Conservation (phyloP, 1,140 invertebrate genomes). For the Drosophila albomicans region DNA sequence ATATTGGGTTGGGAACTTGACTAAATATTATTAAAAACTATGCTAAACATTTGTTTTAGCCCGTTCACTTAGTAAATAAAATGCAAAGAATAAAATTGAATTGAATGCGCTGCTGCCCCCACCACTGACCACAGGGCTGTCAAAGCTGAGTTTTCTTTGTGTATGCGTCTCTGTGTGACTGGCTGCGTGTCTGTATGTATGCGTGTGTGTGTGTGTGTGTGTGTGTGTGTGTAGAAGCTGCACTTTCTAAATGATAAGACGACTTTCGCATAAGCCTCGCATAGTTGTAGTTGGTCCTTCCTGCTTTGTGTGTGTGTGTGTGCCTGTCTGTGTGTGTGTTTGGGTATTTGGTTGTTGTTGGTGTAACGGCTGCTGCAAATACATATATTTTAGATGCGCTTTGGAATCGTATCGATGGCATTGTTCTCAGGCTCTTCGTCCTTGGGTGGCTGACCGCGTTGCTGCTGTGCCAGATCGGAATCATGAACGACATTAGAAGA, state of each 20-base stretch:
- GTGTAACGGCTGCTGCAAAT: constrained; percentile 62
- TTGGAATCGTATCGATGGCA: constrained; percentile 80
- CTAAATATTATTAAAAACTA: constrained; percentile 67
- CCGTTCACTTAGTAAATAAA: constrained; percentile 75
- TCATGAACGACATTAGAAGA: constrained; percentile 9
- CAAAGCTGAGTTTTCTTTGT: constrained; percentile 34
- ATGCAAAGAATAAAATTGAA: constrained; percentile 74
- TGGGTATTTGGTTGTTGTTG: constrained; percentile 31
- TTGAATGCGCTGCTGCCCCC: constrained; percentile 30
- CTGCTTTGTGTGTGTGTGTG: constrained; percentile 28
- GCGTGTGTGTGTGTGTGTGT: constrained; percentile 11
- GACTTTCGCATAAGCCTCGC: constrained; percentile 22
- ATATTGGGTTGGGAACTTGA: constrained; percentile 53
- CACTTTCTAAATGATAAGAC: constrained; percentile 20
- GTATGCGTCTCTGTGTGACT: constrained; percentile 29
- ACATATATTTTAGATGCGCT: constrained; percentile 68
- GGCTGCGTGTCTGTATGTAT: constrained; percentile 25
- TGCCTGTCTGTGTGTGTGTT: constrained; percentile 24
- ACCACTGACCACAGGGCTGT: constrained; percentile 42
- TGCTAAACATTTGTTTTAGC: constrained; percentile 58
- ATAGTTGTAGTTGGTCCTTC: constrained; percentile 14
- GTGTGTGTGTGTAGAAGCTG: constrained; percentile 17
- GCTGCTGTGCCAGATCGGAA: constrained; percentile 53
- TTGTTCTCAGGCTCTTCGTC: constrained; percentile 82
- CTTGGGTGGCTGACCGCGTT: constrained; percentile 79